Conservation (phyloP, 37 sponge, comb jelly and placozoan species). For the Cladorhizidae sp. region DNA sequence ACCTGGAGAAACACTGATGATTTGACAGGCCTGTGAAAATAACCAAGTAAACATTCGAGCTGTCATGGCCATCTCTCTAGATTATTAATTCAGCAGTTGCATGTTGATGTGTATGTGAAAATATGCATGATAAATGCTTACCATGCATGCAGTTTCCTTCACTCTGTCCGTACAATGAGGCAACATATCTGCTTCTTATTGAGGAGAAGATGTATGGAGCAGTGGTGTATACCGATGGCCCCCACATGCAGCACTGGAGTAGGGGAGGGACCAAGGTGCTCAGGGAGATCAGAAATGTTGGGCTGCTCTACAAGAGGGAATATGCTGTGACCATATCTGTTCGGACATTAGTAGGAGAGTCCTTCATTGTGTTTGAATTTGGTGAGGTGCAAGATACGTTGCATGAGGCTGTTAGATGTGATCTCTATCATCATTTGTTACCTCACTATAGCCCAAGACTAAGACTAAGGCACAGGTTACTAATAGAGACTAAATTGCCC, state of each 20-base stretch:
- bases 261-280: background rate
- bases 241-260: background rate
- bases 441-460: no score
- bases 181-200: background rate
- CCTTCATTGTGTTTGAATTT: background rate
- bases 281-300: background rate
- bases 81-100: no score
- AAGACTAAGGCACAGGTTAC: no score
- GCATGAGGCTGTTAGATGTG: no score
- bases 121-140: no score
- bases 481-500: no score
- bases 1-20: no score
- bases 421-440: no score
- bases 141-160: slow-evolving; percentile 3
- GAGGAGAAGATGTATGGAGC: background rate
- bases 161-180: slow-evolving; percentile 3
- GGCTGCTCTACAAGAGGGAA: background rate
- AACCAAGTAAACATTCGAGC: no score
- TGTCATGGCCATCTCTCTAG: no score
- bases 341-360: background rate
- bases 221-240: background rate
- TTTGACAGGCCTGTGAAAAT: no score
- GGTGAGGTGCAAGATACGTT: background rate
- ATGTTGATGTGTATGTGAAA: no score
- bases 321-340: background rate